Conservation (phyloP, 2,113 vertebrate genomes). For the Microtus pennsylvanicus region DNA sequence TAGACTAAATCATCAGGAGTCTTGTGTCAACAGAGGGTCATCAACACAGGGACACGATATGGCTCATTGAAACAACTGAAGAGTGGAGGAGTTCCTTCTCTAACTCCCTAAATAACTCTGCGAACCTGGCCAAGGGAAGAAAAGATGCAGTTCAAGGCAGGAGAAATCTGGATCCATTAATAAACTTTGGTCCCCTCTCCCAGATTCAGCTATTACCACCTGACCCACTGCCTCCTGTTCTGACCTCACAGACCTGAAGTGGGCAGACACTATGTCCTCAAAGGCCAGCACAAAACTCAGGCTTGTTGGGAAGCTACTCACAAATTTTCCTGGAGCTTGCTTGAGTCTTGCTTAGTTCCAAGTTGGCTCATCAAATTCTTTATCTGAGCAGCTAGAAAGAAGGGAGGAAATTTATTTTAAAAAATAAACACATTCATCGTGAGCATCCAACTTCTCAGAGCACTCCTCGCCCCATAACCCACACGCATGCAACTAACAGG, state of each 20-base stretch:
- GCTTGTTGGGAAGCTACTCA: slow-evolving; percentile 85
- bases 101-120: slow-evolving; percentile 26
- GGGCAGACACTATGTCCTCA: background rate
- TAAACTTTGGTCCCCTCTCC: background rate
- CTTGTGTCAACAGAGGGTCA: background rate
- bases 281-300: slow-evolving; percentile 6
- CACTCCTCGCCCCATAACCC: background rate
- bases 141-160: background rate
- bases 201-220: background rate
- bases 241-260: background rate
- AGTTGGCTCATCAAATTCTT: slow-evolving; percentile 96
- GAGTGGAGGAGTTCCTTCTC: background rate
- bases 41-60: background rate
- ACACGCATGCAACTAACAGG: background rate
- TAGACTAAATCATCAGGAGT: background rate
- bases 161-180: background rate
- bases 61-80: background rate
- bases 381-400: slow-evolving; percentile 93
- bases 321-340: slow-evolving; percentile 95
- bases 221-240: background rate
- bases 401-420: slow-evolving; percentile 60
- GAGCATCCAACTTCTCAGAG: slow-evolving; percentile 32
- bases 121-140: slow-evolving; percentile 23
- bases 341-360: slow-evolving; percentile 95
- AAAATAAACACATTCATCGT: slow-evolving; percentile 45